Percentiles rank a stretch among this genome's conserved stretches.
phyloP scores from a whole-genome alignment of 2,797 vertebrate species.

The Melanotaenia maccullochi region DNA sequence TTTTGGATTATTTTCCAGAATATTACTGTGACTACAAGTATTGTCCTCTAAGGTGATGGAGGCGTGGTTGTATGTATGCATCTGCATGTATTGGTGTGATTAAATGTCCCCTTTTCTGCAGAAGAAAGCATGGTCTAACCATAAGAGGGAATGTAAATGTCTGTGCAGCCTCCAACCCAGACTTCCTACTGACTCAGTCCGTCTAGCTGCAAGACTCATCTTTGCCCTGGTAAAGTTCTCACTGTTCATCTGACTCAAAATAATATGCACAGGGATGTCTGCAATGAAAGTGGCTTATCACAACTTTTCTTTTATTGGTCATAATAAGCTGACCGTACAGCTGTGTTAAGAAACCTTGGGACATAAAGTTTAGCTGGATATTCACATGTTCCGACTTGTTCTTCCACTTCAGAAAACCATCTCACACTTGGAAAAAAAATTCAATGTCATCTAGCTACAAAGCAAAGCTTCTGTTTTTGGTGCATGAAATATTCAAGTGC shows the following conservation, averaged over 20 bases:
- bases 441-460: neutral
- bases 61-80: neutral
- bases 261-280: neutral
- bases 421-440: neutral
- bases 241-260: constrained; percentile 5
- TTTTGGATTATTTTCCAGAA: neutral
- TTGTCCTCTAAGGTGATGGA: neutral
- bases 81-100: constrained; percentile 21
- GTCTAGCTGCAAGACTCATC: constrained; percentile 89
- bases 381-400: neutral
- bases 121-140: constrained; percentile 90
- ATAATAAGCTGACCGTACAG: neutral
- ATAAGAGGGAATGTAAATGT: constrained; percentile 91
- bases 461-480: neutral
- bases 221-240: constrained; percentile 84
- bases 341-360: neutral
- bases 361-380: neutral
- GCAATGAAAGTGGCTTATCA: neutral
- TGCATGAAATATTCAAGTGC: neutral
- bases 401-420: neutral
- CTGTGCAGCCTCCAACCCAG: constrained; percentile 85
- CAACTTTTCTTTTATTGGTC: neutral
- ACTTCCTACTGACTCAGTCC: constrained; percentile 91
- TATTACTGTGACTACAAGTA: neutral
- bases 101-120: constrained; percentile 59